phyloP scores from a whole-genome alignment of 2,888 invertebrate genomes.

The Cephus nigrinus region DNA sequence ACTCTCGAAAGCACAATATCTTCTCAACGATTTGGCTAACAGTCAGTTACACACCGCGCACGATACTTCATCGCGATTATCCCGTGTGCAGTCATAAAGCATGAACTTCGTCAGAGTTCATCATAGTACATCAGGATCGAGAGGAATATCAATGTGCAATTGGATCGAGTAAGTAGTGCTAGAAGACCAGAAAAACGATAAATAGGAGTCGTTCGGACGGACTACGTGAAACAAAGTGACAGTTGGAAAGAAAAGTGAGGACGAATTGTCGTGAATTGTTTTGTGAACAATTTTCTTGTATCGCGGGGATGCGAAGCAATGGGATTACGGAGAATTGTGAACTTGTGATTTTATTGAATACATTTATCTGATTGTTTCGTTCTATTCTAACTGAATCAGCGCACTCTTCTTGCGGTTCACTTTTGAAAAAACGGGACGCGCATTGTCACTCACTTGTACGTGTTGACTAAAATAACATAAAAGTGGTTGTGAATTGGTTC shows the following conservation, averaged over 20 bases:
- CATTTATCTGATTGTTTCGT: not conserved
- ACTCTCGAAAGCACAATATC: slow-evolving; percentile 18
- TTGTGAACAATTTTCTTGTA: not conserved
- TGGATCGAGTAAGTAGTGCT: not conserved
- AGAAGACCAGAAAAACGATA: no score
- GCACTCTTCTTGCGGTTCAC: not conserved
- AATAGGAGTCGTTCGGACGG: not conserved
- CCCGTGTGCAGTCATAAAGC: not conserved
- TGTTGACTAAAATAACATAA: not conserved
- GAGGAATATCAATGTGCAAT: not conserved
- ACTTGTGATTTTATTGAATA: not conserved
- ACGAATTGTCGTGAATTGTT: not conserved
- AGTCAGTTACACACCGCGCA: slow-evolving; percentile 47
- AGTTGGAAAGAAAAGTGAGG: not conserved
- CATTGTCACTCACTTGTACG: not conserved
- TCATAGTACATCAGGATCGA: not conserved
- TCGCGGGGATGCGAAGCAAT: not conserved
- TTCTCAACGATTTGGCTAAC: slow-evolving; percentile 39
- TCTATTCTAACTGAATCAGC: not conserved
- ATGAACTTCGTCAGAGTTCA: not conserved
- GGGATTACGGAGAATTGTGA: not conserved
- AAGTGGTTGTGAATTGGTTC: not conserved
- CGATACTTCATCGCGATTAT: slow-evolving; percentile 32
- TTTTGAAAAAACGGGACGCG: not conserved
- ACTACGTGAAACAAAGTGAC: not conserved